A percentile compares a stretch with the other conserved stretches of the same genome.
These are phyloP conservation scores for Scaptomyza graminum DNA, from an alignment of 1,140 invertebrate genomes.

Conservation along the genomic window DNA sequence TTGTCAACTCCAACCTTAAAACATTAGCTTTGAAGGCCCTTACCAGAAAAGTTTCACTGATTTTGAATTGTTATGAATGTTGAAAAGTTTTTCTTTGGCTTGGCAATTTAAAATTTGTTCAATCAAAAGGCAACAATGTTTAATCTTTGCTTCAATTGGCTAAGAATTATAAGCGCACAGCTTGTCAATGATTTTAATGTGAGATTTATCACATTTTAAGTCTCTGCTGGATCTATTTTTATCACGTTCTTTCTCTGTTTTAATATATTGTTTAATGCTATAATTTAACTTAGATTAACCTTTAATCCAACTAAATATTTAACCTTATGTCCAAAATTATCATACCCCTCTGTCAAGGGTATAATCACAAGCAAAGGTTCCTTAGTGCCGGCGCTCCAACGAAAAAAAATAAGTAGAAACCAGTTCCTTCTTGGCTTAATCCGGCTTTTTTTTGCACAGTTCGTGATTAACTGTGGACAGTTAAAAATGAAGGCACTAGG, in stretches of 20 bases:
- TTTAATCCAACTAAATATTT: neutral
- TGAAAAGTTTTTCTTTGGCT: conserved; percentile 1
- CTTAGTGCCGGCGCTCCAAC: conserved; percentile 54
- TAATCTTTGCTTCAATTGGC: too few species aligned
- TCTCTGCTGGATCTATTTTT: too few species aligned
- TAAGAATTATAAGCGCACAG: too few species aligned
- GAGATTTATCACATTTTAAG: too few species aligned
- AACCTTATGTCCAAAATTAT: neutral
- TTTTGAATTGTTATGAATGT: conserved; percentile 13
- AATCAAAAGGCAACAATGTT: too few species aligned
- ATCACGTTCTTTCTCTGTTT: neutral
- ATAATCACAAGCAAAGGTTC: conserved; percentile 4
- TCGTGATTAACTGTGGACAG: conserved; percentile 80
- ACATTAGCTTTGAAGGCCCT: conserved; percentile 29
- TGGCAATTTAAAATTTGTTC: too few species aligned
- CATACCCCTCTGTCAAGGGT: conserved; percentile 1
- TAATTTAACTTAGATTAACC: too few species aligned
- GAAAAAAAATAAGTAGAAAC: conserved; percentile 33
- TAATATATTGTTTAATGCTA: too few species aligned
- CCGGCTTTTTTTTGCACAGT: conserved; percentile 68
- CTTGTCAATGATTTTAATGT: too few species aligned
- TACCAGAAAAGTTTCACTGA: neutral
- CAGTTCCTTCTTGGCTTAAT: conserved; percentile 66
- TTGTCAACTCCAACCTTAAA: neutral
- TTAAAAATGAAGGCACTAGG: conserved; percentile 41